phyloP scores from a whole-genome alignment of 2,888 invertebrate genomes.

The Brachyptera risi region DNA sequence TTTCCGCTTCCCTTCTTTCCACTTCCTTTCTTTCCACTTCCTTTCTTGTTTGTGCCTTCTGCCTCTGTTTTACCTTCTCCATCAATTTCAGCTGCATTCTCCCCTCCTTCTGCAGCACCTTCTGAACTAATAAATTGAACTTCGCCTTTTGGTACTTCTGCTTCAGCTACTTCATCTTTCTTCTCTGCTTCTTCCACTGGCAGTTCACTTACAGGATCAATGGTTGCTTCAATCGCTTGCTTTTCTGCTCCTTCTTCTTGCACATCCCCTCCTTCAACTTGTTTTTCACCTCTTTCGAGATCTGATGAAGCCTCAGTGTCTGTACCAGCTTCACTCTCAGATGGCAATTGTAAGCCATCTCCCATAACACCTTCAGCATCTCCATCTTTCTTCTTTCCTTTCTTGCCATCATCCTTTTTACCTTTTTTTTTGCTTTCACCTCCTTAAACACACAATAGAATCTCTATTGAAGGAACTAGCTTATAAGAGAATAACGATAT shows the following conservation, averaged over 20 bases:
- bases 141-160: too few relatives aligned
- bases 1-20: constrained; percentile 17
- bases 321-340: constrained; percentile 38
- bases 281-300: background rate
- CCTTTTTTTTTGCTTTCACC: constrained; percentile 36
- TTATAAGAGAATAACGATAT: too few relatives aligned
- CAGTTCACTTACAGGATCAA: constrained; percentile 33
- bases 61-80: constrained; percentile 1
- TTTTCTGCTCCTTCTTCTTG: constrained; percentile 40
- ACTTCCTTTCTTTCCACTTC: constrained; percentile 37
- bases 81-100: constrained; percentile 14
- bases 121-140: constrained; percentile 22
- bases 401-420: constrained; percentile 43
- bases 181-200: constrained; percentile 13
- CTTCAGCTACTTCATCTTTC: background rate
- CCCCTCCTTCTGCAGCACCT: constrained; percentile 37
- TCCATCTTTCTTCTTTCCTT: constrained; percentile 31
- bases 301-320: constrained; percentile 5
- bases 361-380: constrained; percentile 33
- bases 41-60: constrained; percentile 20
- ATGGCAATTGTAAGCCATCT: constrained; percentile 40
- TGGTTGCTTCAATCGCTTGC: constrained; percentile 39
- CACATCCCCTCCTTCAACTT: constrained; percentile 37
- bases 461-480: too few relatives aligned
- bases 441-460: background rate